Conservation (phyloP, 2,797 vertebrate species). For the Siniperca obscura region DNA sequence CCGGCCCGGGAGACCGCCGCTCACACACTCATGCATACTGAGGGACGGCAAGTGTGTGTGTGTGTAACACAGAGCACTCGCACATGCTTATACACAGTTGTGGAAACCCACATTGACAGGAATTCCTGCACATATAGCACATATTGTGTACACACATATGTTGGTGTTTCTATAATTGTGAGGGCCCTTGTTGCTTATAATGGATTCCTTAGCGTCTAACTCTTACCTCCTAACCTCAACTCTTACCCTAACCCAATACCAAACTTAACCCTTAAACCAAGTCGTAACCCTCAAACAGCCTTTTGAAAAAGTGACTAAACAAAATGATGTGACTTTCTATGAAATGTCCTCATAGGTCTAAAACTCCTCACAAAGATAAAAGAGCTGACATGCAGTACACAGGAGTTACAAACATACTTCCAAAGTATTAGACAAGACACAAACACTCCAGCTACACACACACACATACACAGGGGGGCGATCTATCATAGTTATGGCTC, state of each 20-base stretch:
- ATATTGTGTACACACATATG: slow-evolving; percentile 13
- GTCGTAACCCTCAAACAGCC: background rate
- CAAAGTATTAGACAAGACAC: background rate
- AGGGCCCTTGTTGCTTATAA: slow-evolving; percentile 16
- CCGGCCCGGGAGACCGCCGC: slow-evolving; percentile 84
- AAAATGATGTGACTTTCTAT: background rate
- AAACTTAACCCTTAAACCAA: background rate
- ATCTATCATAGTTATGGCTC: slow-evolving; percentile 72
- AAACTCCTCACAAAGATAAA: background rate
- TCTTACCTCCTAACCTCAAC: slow-evolving; percentile 1
- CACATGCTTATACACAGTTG: slow-evolving; percentile 48
- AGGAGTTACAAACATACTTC: slow-evolving; percentile 2
- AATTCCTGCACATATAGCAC: slow-evolving; percentile 51
- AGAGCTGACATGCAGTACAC: slow-evolving; percentile 13
- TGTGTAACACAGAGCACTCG: slow-evolving; percentile 36
- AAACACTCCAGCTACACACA: slow-evolving; percentile 30
- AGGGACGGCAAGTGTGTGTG: slow-evolving; percentile 30
- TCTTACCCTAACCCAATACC: background rate
- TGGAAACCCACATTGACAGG: slow-evolving; percentile 65
- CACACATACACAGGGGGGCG: slow-evolving; percentile 43
- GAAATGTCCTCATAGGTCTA: background rate
- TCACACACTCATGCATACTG: slow-evolving; percentile 73
- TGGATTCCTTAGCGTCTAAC: slow-evolving; percentile 8
- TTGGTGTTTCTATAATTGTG: slow-evolving; percentile 19
- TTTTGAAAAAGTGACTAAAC: background rate